A percentile compares a stretch with the other conserved stretches of the same genome.
phyloP scores from a whole-genome alignment of 2,888 invertebrate genomes.

The Periphyllus acericola region DNA sequence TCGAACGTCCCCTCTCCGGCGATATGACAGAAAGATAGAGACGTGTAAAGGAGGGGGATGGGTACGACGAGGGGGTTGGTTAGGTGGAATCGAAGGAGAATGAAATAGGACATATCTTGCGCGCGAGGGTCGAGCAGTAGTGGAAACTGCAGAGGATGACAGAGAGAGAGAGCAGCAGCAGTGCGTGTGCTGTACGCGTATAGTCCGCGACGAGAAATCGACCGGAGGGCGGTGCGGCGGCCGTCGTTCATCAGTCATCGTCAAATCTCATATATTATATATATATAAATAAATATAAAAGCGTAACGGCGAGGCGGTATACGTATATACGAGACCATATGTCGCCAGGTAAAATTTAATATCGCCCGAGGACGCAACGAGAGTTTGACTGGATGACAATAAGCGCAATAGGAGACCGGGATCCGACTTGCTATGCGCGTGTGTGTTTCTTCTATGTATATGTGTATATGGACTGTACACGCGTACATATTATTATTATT shows the following conservation, averaged over 20 bases:
- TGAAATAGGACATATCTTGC: conserved; percentile 7
- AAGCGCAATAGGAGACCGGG: conserved; percentile 25
- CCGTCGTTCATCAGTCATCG: conserved; percentile 63
- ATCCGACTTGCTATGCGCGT: conserved; percentile 7
- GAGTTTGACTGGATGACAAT: conserved; percentile 61
- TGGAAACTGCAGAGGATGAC: neutral
- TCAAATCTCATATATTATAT: conserved; percentile 63
- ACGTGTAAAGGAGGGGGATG: neutral
- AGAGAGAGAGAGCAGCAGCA: neutral
- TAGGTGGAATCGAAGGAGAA: conserved; percentile 6
- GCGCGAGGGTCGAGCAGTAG: too few relatives aligned
- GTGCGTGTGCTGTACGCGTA: conserved; percentile 8
- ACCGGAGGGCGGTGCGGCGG: conserved; percentile 30
- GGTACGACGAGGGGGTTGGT: neutral
- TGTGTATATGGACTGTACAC: neutral
- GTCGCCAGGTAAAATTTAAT: conserved; percentile 64
- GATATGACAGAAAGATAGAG: conserved; percentile 2
- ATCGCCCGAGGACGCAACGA: conserved; percentile 59
- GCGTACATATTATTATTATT: conserved; percentile 23
- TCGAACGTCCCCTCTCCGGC: neutral
- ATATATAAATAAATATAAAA: conserved; percentile 29
- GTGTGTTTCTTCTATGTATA: neutral
- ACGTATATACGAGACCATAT: conserved; percentile 51
- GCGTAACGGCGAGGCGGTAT: conserved; percentile 15
- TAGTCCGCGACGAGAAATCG: conserved; percentile 38